Conservation (phyloP, 2,888 invertebrate species). For the Scrobipalpa costella region DNA sequence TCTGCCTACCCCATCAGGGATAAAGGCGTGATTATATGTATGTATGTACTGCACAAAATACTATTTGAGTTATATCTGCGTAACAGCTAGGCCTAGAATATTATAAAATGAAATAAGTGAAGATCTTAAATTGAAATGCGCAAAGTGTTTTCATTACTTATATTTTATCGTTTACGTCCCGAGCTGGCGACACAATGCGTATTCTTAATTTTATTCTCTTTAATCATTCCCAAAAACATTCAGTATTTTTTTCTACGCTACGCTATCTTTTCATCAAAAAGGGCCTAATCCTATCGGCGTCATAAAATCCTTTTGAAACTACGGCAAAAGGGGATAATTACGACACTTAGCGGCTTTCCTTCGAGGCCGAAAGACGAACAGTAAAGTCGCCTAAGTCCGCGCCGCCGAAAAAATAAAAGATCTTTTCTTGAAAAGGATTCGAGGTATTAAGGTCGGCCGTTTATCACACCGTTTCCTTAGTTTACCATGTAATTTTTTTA, state of each 20-base stretch:
- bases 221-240: not conserved
- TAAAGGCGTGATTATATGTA: no score
- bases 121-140: no score
- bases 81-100: no score
- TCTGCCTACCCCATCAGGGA: no score
- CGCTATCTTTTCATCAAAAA: conserved; percentile 6
- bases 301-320: conserved; percentile 37
- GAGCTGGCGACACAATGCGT: not conserved
- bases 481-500: no score
- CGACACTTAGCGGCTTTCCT: conserved; percentile 76
- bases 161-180: not conserved
- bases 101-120: no score
- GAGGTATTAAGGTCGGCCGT: conserved; percentile 55
- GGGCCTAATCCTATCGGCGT: not conserved
- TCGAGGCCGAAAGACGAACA: conserved; percentile 71
- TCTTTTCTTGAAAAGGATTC: conserved; percentile 74
- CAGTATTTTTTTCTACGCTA: not conserved
- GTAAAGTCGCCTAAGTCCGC: conserved; percentile 76
- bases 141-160: not conserved
- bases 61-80: no score
- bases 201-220: not conserved
- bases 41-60: no score
- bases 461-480: conserved; percentile 49
- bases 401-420: conserved; percentile 71
- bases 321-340: conserved; percentile 65